phyloP scores from a whole-genome alignment of 2,113 vertebrate genomes.

The Sorex araneus region DNA sequence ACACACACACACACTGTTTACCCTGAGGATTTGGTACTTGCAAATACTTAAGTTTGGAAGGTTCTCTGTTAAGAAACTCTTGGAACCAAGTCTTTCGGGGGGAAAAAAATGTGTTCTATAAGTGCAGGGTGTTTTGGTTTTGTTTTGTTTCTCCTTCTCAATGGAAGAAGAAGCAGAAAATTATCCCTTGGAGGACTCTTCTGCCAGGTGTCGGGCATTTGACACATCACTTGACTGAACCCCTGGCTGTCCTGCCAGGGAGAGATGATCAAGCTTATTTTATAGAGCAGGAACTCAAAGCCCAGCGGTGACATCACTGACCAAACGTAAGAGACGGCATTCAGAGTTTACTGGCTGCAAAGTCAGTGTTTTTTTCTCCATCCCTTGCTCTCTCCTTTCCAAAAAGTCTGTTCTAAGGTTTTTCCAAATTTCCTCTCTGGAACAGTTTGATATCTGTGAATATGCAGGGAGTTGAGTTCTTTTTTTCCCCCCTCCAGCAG shows the following conservation, averaged over 20 bases:
- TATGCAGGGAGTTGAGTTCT: background rate
- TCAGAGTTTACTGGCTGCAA: conserved; percentile 46
- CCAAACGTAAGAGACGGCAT: background rate
- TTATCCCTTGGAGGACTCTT: background rate
- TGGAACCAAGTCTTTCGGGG: background rate
- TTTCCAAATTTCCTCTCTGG: background rate
- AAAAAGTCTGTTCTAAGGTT: background rate
- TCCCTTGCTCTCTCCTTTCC: background rate
- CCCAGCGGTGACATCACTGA: background rate
- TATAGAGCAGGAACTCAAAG: background rate
- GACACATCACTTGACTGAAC: background rate
- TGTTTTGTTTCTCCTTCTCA: background rate
- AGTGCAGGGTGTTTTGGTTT: background rate
- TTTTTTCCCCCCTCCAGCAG: background rate
- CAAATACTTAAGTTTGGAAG: background rate
- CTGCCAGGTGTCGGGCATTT: background rate
- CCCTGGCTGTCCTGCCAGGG: background rate
- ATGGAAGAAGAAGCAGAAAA: background rate
- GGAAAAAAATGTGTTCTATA: background rate
- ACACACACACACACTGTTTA: background rate
- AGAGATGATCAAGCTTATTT: background rate
- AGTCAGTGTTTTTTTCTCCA: background rate
- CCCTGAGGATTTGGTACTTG: background rate
- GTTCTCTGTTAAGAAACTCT: background rate
- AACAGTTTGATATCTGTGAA: conserved; percentile 14